phyloP scores from a whole-genome alignment of 1,140 invertebrate species.

The Lepidurus arcticus region DNA sequence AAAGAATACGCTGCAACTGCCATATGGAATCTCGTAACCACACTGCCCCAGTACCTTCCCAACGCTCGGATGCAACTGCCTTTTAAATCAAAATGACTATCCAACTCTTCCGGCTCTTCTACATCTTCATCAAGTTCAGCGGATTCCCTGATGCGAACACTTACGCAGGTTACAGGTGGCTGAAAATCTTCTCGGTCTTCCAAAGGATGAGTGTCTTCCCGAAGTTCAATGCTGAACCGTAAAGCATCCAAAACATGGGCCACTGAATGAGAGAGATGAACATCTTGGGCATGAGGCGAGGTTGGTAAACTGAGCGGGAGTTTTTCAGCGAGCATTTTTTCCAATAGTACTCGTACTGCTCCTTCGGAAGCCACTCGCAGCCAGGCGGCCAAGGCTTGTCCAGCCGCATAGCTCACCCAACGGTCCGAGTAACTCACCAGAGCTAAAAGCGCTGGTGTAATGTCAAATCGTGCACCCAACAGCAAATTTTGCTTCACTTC shows the following conservation, averaged over 20 bases:
- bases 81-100: conserved; percentile 59
- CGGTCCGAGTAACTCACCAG: conserved; percentile 67
- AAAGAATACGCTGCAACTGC: conserved; percentile 41
- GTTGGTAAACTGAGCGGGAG: conserved; percentile 43
- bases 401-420: conserved; percentile 71
- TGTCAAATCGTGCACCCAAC: conserved; percentile 62
- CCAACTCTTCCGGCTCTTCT: conserved; percentile 63
- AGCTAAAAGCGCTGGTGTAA: conserved; percentile 74
- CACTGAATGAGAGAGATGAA: conserved; percentile 56
- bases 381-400: conserved; percentile 71
- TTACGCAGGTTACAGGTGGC: background rate
- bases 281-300: conserved; percentile 32
- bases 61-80: conserved; percentile 75
- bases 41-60: conserved; percentile 70
- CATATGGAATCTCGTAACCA: conserved; percentile 57
- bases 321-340: conserved; percentile 53
- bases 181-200: conserved; percentile 24
- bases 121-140: conserved; percentile 36
- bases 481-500: conserved; percentile 64
- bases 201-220: conserved; percentile 27
- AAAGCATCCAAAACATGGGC: conserved; percentile 76
- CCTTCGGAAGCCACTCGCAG: conserved; percentile 74
- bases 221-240: conserved; percentile 66
- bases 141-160: background rate
- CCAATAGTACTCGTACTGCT: conserved; percentile 68